Evolutionary conservation across 2,888 invertebrate species (phyloP).

Genomic region (Drosophila gaucha): DNA sequence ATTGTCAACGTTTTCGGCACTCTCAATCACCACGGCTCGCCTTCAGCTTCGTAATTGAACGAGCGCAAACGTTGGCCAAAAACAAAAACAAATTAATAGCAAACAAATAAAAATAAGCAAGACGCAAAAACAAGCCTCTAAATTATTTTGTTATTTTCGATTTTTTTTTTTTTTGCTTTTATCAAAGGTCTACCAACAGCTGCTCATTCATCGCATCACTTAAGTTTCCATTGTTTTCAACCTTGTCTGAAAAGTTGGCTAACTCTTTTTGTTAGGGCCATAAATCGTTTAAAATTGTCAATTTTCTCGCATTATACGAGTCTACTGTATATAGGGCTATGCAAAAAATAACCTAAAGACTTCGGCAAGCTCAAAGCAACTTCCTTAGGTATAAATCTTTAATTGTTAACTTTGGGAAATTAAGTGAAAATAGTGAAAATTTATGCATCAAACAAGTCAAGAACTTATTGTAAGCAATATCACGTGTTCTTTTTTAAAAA

Average conservation of each 20-base stretch:
- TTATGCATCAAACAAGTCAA: rapidly evolving
- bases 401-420: background rate
- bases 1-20: conserved; percentile 21
- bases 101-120: conserved; percentile 10
- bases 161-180: conserved; percentile 10
- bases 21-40: conserved; percentile 33
- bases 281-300: conserved; percentile 48
- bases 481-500: too few species aligned
- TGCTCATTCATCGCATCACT: conserved; percentile 55
- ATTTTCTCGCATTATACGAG: conserved; percentile 11
- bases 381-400: background rate
- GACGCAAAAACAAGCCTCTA: conserved; percentile 54
- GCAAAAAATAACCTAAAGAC: too few species aligned
- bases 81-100: conserved; percentile 35
- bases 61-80: conserved; percentile 27
- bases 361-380: too few species aligned
- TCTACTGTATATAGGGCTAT: background rate
- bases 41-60: conserved; percentile 46
- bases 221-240: conserved; percentile 56
- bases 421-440: too few species aligned
- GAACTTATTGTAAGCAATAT: background rate
- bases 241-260: conserved; percentile 57
- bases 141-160: conserved; percentile 34
- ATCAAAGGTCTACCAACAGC: conserved; percentile 4
- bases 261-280: conserved; percentile 42